Evolutionary conservation across 1,140 invertebrate genomes (phyloP), one percentile per base, ranked within the genome.

Genomic region (Trachymyrmex septentrionalis): DNA sequence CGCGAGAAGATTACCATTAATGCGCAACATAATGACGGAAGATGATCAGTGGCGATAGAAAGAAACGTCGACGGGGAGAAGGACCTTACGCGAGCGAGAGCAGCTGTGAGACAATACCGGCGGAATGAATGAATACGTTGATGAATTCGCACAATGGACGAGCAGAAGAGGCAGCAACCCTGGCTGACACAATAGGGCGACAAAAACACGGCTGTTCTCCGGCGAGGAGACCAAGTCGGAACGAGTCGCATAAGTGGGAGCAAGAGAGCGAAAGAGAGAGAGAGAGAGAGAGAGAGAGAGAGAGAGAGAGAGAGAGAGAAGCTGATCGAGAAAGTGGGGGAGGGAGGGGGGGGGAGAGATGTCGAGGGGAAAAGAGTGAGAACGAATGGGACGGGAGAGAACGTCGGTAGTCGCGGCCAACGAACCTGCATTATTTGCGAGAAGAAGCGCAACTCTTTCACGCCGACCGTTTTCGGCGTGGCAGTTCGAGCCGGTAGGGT

Each of bases 91-190:
- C 38, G 71, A 57, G 72, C 86, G 85, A 91, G 91, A 90, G 93
- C 93, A 92, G 91, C 90, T 89, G 86, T 88, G 92, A 94, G 93
- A 95, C 93, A 95, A 95, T 94, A 91, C 90, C 44, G 72, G 73
- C 85, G 86, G 91, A 94, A 95, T 94, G 94, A 95, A 95, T 95
- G 94, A 95, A 95, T 94, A 93, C 91, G 92, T 91, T 95, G 94
- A 95, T 95, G 94, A 95, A 95, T 95, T 92, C 88, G 86, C 91
- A 95, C 94, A 94, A 94, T 94, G 88, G 92, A 63, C 81, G 86
- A 53, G 87, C 78, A 93, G 91, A 94, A 93, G 89, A 93, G 92
- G 88, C 91, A 87, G 87, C 87, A 91, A 89, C 89, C 89, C 89
- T 87, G 89, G 73, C 87, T 91, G 88, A 91, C 90, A 94, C 93